Percentiles rank a stretch among this genome's conserved stretches.
Evolutionary conservation across 2,797 vertebrate species (phyloP).

Genomic region (Poeciliopsis gracilis): DNA sequence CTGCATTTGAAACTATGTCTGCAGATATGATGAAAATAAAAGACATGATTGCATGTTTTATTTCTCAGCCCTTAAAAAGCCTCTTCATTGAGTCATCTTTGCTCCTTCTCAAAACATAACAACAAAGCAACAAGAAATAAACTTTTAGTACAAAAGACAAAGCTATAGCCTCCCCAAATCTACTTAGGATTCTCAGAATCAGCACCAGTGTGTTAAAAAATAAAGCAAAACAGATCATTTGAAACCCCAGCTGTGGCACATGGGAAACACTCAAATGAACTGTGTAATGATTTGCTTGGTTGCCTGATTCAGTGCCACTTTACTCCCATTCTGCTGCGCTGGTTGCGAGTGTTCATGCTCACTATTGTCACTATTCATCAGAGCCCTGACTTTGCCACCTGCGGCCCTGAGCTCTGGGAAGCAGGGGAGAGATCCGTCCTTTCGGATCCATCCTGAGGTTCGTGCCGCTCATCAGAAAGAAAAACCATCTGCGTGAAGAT

Average conservation of each 20-base stretch:
- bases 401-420: slow-evolving; percentile 46
- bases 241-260: slow-evolving; percentile 35
- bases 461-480: slow-evolving; percentile 8
- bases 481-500: neutral
- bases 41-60: neutral
- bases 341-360: slow-evolving; percentile 36
- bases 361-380: slow-evolving; percentile 64
- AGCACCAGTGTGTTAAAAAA: slow-evolving; percentile 19
- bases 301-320: slow-evolving; percentile 33
- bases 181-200: slow-evolving; percentile 24
- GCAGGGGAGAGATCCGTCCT: slow-evolving; percentile 24
- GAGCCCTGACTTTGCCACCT: slow-evolving; percentile 55
- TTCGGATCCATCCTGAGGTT: slow-evolving; percentile 19
- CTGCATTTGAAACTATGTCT: neutral
- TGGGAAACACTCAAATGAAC: slow-evolving; percentile 44
- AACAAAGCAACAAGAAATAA: slow-evolving; percentile 40
- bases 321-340: slow-evolving; percentile 33
- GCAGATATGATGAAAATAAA: slow-evolving; percentile 3
- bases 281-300: slow-evolving; percentile 31
- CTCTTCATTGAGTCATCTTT: slow-evolving; percentile 9
- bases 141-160: slow-evolving; percentile 20
- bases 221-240: slow-evolving; percentile 37
- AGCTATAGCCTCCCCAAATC: slow-evolving; percentile 30
- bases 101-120: slow-evolving; percentile 31
- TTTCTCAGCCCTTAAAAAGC: neutral